Conservation (phyloP, 2,797 vertebrate species). For the Arctocebus calabarensis region DNA sequence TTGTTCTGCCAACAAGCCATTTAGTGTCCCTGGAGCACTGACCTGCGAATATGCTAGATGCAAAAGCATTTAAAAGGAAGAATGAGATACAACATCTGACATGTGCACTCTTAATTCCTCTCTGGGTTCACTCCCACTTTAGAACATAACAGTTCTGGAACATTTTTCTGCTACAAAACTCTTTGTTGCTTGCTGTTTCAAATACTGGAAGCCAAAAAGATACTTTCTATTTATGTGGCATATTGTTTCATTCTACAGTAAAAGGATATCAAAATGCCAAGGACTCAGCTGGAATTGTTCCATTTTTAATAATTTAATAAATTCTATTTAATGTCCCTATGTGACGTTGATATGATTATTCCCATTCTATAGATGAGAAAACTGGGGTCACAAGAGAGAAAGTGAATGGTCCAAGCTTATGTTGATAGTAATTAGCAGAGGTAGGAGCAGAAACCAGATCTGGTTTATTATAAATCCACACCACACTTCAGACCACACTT, state of each 20-base stretch:
- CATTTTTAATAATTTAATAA: background rate
- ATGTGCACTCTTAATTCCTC: background rate
- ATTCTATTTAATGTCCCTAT: background rate
- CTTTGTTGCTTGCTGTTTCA: background rate
- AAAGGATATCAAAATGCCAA: conserved; percentile 40
- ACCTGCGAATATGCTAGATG: conserved; percentile 64
- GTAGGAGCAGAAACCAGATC: background rate
- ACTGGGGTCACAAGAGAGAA: background rate
- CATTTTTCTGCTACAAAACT: background rate
- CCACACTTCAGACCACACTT: background rate
- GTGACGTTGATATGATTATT: background rate
- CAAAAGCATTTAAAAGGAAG: conserved; percentile 49
- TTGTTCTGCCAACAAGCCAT: conserved; percentile 55
- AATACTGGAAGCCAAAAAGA: background rate
- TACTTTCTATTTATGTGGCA: background rate
- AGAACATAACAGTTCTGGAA: background rate
- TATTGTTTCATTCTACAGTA: background rate
- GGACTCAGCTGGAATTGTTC: background rate
- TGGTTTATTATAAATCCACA: conserved; percentile 16
- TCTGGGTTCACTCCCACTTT: background rate
- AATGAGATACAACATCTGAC: conserved; percentile 33
- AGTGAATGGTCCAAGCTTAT: background rate
- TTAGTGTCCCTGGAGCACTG: conserved; percentile 30
- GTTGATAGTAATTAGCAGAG: background rate
- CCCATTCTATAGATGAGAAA: conserved; percentile 45